Conservation (phyloP, 2,888 invertebrate species). For the Nemotelus nigrinus region DNA sequence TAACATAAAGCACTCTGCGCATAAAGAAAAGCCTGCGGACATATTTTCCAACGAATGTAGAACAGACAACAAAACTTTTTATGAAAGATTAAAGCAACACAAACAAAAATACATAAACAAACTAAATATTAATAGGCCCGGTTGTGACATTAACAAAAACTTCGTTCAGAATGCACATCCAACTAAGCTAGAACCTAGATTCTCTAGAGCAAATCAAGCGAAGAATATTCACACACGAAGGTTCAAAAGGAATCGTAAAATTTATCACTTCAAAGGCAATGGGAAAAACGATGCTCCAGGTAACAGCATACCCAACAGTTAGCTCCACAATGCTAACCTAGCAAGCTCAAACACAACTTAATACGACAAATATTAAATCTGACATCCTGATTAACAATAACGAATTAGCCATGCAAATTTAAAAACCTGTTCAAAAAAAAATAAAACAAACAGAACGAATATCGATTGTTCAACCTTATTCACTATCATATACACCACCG, state of each 20-base stretch:
- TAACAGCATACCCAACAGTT: background rate
- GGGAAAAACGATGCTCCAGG: background rate
- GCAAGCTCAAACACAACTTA: too few species aligned
- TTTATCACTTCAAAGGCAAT: conserved; percentile 13
- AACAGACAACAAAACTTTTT: background rate
- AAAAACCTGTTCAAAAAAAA: too few species aligned
- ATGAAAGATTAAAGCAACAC: conserved; percentile 6
- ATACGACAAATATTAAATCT: too few species aligned
- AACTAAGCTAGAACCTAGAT: conserved; percentile 19
- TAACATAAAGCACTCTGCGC: conserved; percentile 16
- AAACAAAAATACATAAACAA: conserved; percentile 24
- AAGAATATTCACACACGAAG: conserved; percentile 28
- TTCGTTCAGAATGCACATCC: conserved; percentile 22
- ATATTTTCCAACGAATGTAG: conserved; percentile 24
- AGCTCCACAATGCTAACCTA: conserved; percentile 18
- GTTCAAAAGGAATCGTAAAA: conserved; percentile 32
- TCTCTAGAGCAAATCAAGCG: background rate
- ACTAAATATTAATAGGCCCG: conserved; percentile 1
- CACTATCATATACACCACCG: too few species aligned
- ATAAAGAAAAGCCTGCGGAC: conserved; percentile 28
- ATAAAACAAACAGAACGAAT: too few species aligned
- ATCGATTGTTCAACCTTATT: too few species aligned
- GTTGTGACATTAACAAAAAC: background rate
- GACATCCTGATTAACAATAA: too few species aligned
- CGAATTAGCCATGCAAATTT: too few species aligned